Conservation (phyloP, 2,888 invertebrate genomes). For the Danaus chrysippus region DNA sequence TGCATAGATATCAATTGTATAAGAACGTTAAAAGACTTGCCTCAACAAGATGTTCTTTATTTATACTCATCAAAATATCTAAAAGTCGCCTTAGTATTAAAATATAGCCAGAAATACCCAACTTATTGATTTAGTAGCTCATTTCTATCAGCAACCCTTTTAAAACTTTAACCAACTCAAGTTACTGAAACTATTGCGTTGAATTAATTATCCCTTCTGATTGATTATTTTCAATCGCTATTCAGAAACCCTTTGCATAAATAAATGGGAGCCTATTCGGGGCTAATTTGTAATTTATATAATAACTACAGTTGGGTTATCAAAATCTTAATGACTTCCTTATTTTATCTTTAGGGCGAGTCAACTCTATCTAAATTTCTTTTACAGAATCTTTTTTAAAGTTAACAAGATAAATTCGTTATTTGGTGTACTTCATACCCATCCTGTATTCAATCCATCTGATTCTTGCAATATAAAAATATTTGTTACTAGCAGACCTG, state of each 20-base stretch:
- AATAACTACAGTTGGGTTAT: background rate
- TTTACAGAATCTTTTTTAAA: too few relatives aligned
- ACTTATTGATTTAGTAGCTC: conserved; percentile 1
- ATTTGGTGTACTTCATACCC: too few relatives aligned
- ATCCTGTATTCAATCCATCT: too few relatives aligned
- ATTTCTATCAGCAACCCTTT: conserved; percentile 2
- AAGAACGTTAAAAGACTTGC: too few relatives aligned
- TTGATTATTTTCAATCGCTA: conserved; percentile 4
- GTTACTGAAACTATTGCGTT: background rate
- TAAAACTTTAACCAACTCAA: background rate
- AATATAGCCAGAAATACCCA: background rate
- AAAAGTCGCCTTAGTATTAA: too few relatives aligned
- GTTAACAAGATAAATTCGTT: too few relatives aligned
- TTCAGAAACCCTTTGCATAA: background rate
- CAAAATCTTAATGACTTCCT: background rate
- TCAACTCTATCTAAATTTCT: too few relatives aligned
- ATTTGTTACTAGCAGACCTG: too few relatives aligned
- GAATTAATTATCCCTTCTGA: conserved; percentile 4
- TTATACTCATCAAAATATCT: too few relatives aligned
- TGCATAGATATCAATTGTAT: too few relatives aligned
- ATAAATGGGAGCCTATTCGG: background rate
- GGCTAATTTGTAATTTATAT: background rate
- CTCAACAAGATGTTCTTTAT: too few relatives aligned
- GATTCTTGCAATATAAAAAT: too few relatives aligned
- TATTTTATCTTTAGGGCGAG: background rate